Base-by-base conservation (phyloP, 2,888 invertebrate species). In the Ichneumoninae sp. region DNA sequence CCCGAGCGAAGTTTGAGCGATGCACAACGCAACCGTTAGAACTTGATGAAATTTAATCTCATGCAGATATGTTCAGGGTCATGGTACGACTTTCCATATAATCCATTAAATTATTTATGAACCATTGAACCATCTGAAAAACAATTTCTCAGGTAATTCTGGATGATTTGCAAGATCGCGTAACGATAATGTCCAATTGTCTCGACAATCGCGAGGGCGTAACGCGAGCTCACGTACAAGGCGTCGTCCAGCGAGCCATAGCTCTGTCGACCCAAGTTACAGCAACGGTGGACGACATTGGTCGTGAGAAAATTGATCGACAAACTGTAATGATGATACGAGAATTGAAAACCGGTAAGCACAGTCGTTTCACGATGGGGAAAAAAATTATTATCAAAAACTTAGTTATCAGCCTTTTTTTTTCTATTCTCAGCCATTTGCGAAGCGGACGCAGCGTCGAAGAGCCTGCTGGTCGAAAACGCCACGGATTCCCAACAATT, bases 321-420 rank as follows among this genome's bases (percentile, higher is more conserved):
- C 92, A 90, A 76, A 93, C 92, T 0, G 86, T 91, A 60, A 93
- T 92, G 91, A 92, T 91, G 88, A 89, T 91, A 65, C 90, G 92
- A 44, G 93, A 93, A 89, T 82, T 93, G 6, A 93, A 93, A 91
- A 91, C 93, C 68, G 93, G 93, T 93, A 87, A 87, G 66, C 50
- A 16, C 26, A 1, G 22, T 47, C 5, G 3, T 63, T 26, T 16
- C 19, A 5, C 26, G 16, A 68, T 6, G 47, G 5, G 5, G 3
- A 79, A 30, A 33, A 13, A 68, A 33, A 36, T 22, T 0, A 54
- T 7, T 22, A 8, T 54, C n/a, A 40, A 74, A 26, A 63, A 4
- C 50, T 77, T 78, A 7, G 2, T 13, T 44, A 40, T 63, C 16
- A 30, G 44, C 44, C 16, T 47, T 5, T 16, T 74, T 68, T 54